A percentile compares a stretch with the other conserved stretches of the same genome.
Conservation (phyloP, 2,888 invertebrate species). For the Drosophila pseudotakahashii region DNA sequence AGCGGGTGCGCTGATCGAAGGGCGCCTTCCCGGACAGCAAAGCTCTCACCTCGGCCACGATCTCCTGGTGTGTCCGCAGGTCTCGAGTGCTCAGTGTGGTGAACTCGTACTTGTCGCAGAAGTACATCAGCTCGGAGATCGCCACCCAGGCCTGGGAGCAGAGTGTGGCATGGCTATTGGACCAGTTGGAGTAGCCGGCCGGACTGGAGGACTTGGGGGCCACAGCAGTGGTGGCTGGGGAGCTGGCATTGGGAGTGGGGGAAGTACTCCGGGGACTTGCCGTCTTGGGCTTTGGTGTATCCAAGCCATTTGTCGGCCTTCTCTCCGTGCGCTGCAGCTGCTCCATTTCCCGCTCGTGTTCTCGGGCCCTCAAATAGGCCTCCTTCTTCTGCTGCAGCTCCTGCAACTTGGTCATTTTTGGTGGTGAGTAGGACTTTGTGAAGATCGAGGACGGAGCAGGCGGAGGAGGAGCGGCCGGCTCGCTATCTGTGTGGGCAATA, state of each 20-base stretch:
- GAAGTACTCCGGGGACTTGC: constrained; percentile 16
- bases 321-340: constrained; percentile 60
- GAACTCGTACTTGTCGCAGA: constrained; percentile 82
- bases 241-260: constrained; percentile 17
- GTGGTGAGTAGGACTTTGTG: constrained; percentile 53
- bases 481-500: constrained; percentile 28
- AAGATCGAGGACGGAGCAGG: constrained; percentile 48
- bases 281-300: constrained; percentile 21
- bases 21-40: constrained; percentile 72
- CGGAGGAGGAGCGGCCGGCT: constrained; percentile 10
- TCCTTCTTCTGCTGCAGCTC: constrained; percentile 70
- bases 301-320: constrained; percentile 21
- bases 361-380: constrained; percentile 66
- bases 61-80: constrained; percentile 71
- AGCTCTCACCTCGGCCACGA: constrained; percentile 72
- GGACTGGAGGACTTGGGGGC: constrained; percentile 40
- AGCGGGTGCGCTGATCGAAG: constrained; percentile 76
- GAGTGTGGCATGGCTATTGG: constrained; percentile 68
- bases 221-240: constrained; percentile 10
- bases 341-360: constrained; percentile 72
- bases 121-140: constrained; percentile 79
- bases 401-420: constrained; percentile 66
- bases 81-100: constrained; percentile 72
- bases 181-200: constrained; percentile 77
- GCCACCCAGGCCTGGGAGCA: constrained; percentile 77